Evolutionary conservation across 2,888 invertebrate species (phyloP).

Genomic region (Drosophila yooni): DNA sequence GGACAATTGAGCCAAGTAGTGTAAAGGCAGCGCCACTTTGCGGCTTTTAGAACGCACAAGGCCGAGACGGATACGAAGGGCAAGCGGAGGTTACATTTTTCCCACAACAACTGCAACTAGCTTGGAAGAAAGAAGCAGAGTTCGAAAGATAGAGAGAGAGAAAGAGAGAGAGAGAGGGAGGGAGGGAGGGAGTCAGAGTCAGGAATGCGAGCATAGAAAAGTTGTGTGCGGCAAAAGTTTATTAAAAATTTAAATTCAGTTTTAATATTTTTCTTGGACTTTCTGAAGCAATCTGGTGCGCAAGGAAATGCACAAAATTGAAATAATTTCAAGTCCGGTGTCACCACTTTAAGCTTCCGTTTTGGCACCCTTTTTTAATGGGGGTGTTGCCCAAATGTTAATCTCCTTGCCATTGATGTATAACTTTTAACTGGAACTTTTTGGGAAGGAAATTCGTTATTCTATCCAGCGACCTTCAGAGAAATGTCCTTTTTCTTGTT

Average conservation of each 20-base stretch:
- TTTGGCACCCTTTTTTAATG: slow-evolving; percentile 49
- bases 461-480: slow-evolving; percentile 48
- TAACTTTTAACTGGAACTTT: slow-evolving; percentile 54
- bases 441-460: slow-evolving; percentile 68
- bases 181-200: slow-evolving; percentile 3
- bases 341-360: slow-evolving; percentile 76
- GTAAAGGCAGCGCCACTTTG: slow-evolving; percentile 66
- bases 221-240: slow-evolving; percentile 71
- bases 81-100: slow-evolving; percentile 22
- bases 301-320: slow-evolving; percentile 79
- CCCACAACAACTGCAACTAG: slow-evolving; percentile 41
- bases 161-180: neutral
- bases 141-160: neutral
- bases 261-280: slow-evolving; percentile 51
- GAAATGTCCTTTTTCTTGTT: slow-evolving; percentile 40
- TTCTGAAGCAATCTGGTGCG: slow-evolving; percentile 51
- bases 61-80: neutral
- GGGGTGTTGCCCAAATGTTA: slow-evolving; percentile 41
- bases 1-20: slow-evolving; percentile 57
- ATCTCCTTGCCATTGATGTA: slow-evolving; percentile 64
- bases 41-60: slow-evolving; percentile 46
- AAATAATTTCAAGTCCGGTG: slow-evolving; percentile 81
- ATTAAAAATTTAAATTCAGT: slow-evolving; percentile 81
- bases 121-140: neutral
- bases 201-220: slow-evolving; percentile 23